Base-by-base conservation (phyloP, 2,888 invertebrate genomes). In the Acleris sparsana region DNA sequence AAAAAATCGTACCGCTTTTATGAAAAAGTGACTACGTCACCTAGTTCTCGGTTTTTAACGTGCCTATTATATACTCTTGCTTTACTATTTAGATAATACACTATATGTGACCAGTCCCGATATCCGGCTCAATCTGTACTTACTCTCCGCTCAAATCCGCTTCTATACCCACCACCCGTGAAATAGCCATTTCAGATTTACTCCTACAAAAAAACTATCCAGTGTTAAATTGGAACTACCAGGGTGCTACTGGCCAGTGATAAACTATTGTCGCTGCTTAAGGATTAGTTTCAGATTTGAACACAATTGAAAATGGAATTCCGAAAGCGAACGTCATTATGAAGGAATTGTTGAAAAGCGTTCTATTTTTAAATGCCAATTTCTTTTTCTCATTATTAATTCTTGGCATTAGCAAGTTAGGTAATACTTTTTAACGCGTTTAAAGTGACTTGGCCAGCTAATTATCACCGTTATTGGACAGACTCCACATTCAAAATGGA, bases 211-310 rank as follows among this genome's bases (percentile, higher is more conserved):
- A 64, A 65, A 61, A 62, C 49, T 44, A 46, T 20, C 33, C 29
- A n/a, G 51, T 46, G 52, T 62, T 62, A 52, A 62, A 65, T 61
- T 61, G 65, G 17, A 61, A 53, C 60, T 20, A 29, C 51, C 25
- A 25, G 49, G 25, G 55, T 61, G 55, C 16, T 16, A 20, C 53
- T 46, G 60, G 48, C 57, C 52, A 62, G 56, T 57, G 60, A 61
- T 61, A 66, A 18, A 5, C 56, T 46, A 49, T 66, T 65, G 44
- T 49, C 25, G 55, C 16, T 16, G 39, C 5, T 46, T 9, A 53
- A 39, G 39, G 39, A 39, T 39, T 13, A 13, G 39, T 39, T 18
- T 33, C 22, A 46, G 44, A 55, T 55, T 61, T 61, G 33, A 60
- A 56, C 56, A 57, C 48, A 57, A 62, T 66, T 53, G 52, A 44